Conservation (phyloP, 2,888 invertebrate species). For the Phaedon cochleariae region DNA sequence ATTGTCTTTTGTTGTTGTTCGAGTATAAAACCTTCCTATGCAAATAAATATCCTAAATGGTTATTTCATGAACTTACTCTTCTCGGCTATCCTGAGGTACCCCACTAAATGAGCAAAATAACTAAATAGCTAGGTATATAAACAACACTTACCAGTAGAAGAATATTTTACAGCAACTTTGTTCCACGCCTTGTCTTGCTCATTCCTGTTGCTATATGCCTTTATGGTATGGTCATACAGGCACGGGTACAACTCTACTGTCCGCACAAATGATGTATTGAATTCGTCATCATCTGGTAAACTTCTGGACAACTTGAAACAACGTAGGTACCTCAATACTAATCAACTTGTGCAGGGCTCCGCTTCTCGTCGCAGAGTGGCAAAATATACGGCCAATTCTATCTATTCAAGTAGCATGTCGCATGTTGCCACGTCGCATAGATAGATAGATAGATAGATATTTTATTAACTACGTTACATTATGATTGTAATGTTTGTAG, state of each 20-base stretch:
- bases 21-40: too few species aligned
- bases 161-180: constrained; percentile 6
- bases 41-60: too few species aligned
- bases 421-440: too few species aligned
- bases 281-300: constrained; percentile 7
- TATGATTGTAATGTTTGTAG: too few species aligned
- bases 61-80: constrained; percentile 1
- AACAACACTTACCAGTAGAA: constrained; percentile 4
- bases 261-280: neutral
- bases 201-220: constrained; percentile 13
- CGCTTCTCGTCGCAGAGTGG: neutral
- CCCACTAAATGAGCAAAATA: constrained; percentile 1
- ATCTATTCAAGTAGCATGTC: neutral
- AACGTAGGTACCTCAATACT: neutral
- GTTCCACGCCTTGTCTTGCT: constrained; percentile 10
- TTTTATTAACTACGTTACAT: too few species aligned
- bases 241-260: constrained; percentile 4
- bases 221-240: constrained; percentile 4
- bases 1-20: too few species aligned
- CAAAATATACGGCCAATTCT: neutral
- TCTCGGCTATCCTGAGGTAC: neutral
- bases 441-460: too few species aligned
- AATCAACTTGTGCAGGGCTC: constrained; percentile 7
- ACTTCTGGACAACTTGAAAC: constrained; percentile 4
- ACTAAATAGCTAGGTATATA: neutral